These are phyloP conservation scores for Bombus superbus DNA, from an alignment of 1,140 invertebrate species.

Conservation along the genomic window DNA sequence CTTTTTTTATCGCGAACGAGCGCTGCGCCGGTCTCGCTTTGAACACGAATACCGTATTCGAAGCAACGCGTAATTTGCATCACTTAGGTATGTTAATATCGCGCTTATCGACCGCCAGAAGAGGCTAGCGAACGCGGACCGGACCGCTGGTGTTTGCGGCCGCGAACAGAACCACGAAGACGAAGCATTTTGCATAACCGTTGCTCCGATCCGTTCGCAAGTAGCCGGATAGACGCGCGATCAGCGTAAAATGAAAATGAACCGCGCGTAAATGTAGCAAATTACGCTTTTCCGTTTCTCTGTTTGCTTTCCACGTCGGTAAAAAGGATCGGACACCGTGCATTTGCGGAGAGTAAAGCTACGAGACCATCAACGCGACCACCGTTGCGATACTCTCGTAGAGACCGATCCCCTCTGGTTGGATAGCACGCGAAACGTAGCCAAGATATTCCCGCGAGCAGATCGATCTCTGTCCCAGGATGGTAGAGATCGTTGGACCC, in stretches of 20 bases:
- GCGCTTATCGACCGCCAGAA: background rate
- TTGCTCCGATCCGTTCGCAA: background rate
- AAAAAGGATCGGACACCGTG: background rate
- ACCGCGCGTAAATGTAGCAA: conserved; percentile 13
- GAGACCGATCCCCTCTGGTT: background rate
- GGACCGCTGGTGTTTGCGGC: background rate
- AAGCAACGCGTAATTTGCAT: conserved; percentile 51
- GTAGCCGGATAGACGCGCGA: background rate
- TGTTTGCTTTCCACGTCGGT: background rate
- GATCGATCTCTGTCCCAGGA: conserved; percentile 12
- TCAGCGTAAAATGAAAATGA: background rate
- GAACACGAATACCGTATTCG: conserved; percentile 2
- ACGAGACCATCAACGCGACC: background rate
- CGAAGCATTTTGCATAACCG: conserved; percentile 13
- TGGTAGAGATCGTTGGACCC: background rate
- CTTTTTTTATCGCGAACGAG: conserved; percentile 16
- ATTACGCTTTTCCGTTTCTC: conserved; percentile 23
- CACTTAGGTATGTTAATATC: conserved; percentile 52
- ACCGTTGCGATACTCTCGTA: background rate
- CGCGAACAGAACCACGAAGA: background rate
- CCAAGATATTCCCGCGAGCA: background rate
- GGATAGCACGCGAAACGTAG: conserved; percentile 3
- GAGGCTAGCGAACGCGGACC: background rate
- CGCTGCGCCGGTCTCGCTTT: background rate
- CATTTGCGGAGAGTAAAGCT: background rate